Percentiles rank a stretch among this genome's conserved stretches.
Conservation (phyloP, 2,113 vertebrate species). For the Gracilinanus agilis region DNA sequence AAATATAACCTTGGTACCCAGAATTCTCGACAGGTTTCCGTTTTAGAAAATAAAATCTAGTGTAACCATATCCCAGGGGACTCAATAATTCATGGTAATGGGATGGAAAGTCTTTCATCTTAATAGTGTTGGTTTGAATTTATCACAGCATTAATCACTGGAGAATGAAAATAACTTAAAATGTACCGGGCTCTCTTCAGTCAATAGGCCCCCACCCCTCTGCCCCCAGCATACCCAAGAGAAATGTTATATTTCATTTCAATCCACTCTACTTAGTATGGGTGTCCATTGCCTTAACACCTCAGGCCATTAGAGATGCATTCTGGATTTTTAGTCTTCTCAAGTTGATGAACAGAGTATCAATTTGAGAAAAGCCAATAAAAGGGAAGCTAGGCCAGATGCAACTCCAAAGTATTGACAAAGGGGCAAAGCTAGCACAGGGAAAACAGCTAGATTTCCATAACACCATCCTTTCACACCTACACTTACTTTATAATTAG, state of each 20-base stretch:
- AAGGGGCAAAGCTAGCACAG: neutral
- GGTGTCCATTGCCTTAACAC: neutral
- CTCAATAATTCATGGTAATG: neutral
- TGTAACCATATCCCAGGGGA: constrained; percentile 12
- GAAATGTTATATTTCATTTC: constrained; percentile 8
- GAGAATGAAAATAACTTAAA: constrained; percentile 22
- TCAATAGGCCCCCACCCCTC: neutral
- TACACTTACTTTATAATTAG: neutral
- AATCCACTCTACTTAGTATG: neutral
- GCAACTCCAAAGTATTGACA: neutral
- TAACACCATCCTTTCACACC: neutral
- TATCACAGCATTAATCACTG: constrained; percentile 23
- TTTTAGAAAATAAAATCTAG: constrained; percentile 3
- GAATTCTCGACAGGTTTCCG: constrained; percentile 16
- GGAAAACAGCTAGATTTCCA: neutral
- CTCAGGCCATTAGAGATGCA: neutral
- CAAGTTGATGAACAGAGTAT: neutral
- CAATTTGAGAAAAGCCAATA: neutral
- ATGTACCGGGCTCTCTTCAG: neutral
- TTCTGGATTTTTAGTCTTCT: neutral
- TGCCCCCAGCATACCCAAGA: neutral
- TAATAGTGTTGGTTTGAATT: constrained; percentile 25
- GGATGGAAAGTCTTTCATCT: constrained; percentile 7
- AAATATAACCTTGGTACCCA: constrained; percentile 2
- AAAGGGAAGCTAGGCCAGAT: neutral